Evolutionary conservation across 1,140 invertebrate genomes (phyloP).

Genomic region (Drosophila elegans): DNA sequence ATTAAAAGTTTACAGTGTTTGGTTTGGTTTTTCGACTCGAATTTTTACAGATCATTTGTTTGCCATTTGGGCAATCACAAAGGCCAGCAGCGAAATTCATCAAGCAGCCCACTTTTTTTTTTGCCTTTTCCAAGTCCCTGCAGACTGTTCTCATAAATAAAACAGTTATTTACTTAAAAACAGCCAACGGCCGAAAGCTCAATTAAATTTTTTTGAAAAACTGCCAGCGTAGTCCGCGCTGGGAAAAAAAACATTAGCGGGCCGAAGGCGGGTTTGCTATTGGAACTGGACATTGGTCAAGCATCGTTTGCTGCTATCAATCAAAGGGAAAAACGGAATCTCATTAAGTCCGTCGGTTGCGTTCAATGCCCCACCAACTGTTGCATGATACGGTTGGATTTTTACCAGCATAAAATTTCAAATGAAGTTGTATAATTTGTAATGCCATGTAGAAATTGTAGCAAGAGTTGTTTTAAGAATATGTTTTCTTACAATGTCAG

Average conservation of each 20-base stretch:
- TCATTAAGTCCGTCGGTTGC: constrained; percentile 49
- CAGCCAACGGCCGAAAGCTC: constrained; percentile 65
- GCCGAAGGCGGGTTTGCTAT: not conserved
- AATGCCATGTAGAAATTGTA: too few species aligned
- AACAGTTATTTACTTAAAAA: constrained; percentile 78
- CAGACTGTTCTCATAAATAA: constrained; percentile 66
- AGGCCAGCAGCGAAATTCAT: constrained; percentile 1
- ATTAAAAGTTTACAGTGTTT: constrained; percentile 71
- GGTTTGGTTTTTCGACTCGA: constrained; percentile 32
- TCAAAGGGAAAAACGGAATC: constrained; percentile 63
- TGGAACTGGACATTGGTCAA: constrained; percentile 31
- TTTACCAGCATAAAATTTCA: not conserved
- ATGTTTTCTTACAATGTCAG: too few species aligned
- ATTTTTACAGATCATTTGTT: constrained; percentile 77
- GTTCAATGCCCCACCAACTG: constrained; percentile 39
- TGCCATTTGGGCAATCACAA: constrained; percentile 55
- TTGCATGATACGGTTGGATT: constrained; percentile 27
- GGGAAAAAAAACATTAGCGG: not conserved
- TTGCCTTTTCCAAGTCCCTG: not conserved
- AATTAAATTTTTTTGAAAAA: constrained; percentile 76
- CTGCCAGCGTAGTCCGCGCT: constrained; percentile 30
- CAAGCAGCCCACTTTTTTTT: not conserved
- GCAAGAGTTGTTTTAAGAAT: too few species aligned
- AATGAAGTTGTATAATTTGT: not conserved
- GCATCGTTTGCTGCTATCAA: constrained; percentile 59